Base-by-base conservation (phyloP, 1,140 invertebrate genomes). In the Chrysopa pallens region DNA sequence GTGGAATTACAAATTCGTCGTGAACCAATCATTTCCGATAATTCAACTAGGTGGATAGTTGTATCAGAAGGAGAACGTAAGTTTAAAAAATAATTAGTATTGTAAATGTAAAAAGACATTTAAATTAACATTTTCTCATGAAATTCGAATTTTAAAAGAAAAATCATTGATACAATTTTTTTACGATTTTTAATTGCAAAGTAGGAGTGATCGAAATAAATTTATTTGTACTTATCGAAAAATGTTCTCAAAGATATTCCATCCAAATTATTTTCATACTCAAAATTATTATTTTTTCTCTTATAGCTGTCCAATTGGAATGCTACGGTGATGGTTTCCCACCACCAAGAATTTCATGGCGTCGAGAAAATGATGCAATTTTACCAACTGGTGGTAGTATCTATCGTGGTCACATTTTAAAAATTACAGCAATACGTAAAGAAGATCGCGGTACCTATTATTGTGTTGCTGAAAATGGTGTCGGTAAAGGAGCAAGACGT, bases 401-500 rank as follows among this genome's bases (percentile, higher is more conserved):
- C 50, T 70, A 52, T 60, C 82, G 84, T 45, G 88, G 88, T 14
- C 89, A 89, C 54, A 68, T 76, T n/a, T 62, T 93, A 48, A 82
- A 81, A 58, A 89, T 94, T 42, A 64, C 74, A 23, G 52, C 67
- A 0, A 77, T 88, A n/a, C 74, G 72, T 35, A 92, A 90, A 57
- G 84, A 90, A 59, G 84, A 91, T 61, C 71, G 87, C 37, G 88
- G 88, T 33, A 92, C 86, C 0, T 92, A 92, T 60, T 92, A 91
- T 58, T 94, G 90, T 52, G 83, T 93, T 9, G 89, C 88, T 23
- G 88, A 93, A 56, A 93, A 94, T 57, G 81, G 77, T 15, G 87
- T 92, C 1, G 86, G 86, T 39, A 76, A 76, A 49, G 87, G 86
- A 1, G 78, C 83, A 6, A 64, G 83, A 29, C 67, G 87, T 50